A percentile compares a stretch with the other conserved stretches of the same genome.
These are phyloP conservation scores for Apeira syringaria DNA, from an alignment of 2,888 invertebrate genomes.

Conservation along the genomic window DNA sequence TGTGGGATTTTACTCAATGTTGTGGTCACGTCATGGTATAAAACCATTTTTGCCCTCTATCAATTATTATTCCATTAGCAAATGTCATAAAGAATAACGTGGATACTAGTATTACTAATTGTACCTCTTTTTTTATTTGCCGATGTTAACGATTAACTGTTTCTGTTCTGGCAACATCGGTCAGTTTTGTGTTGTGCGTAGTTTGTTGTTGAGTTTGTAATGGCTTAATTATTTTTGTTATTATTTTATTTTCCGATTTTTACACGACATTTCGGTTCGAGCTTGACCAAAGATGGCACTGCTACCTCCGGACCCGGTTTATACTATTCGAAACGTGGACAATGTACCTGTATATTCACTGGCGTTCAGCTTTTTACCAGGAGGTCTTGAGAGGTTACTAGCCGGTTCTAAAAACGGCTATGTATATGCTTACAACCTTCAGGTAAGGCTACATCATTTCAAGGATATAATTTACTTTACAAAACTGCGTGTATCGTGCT, in stretches of 20 bases:
- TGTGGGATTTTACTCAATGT: no score
- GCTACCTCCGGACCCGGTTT: slow-evolving; percentile 91
- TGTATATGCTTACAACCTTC: slow-evolving; percentile 91
- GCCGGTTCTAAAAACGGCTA: slow-evolving; percentile 90
- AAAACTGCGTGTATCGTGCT: slow-evolving; percentile 33
- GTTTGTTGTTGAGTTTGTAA: slow-evolving; percentile 78
- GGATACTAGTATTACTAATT: no score
- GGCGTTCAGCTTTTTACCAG: slow-evolving; percentile 85
- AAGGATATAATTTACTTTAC: slow-evolving; percentile 45
- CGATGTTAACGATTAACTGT: no score
- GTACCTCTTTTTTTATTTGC: no score
- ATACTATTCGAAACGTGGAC: slow-evolving; percentile 86
- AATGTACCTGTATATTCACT: slow-evolving; percentile 89
- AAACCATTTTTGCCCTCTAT: no score
- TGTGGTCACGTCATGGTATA: no score
- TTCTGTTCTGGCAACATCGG: slow-evolving; percentile 73
- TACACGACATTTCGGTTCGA: slow-evolving; percentile 71
- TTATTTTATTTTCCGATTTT: slow-evolving; percentile 73
- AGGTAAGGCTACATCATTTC: slow-evolving; percentile 81
- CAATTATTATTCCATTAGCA: no score
- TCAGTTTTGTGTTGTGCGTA: slow-evolving; percentile 84
- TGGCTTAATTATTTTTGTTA: slow-evolving; percentile 79
- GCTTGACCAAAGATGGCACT: slow-evolving; percentile 86
- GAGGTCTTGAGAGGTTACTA: slow-evolving; percentile 85
- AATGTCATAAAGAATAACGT: no score